Evolutionary conservation across 30 jellyfish, hydroid and myxozoan genomes (phyloP).

Genomic region (Pseudorhiza aurosa): DNA sequence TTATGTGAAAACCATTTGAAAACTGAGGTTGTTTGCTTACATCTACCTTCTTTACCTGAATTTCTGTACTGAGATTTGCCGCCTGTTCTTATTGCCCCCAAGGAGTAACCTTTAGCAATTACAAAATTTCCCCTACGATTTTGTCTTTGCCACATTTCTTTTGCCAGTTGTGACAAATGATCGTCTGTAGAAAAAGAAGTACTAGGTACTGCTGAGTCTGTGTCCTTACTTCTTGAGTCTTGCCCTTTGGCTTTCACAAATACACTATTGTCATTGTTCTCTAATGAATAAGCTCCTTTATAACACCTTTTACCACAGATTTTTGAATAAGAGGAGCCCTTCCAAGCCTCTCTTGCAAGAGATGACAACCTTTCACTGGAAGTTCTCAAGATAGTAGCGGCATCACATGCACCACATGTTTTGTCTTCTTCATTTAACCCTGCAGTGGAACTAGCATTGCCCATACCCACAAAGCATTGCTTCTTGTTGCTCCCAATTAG

Average conservation of each 20-base stretch:
- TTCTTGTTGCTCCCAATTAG: no score
- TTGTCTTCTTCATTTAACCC: not conserved
- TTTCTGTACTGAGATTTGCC: not conserved
- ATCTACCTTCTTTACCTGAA: not conserved
- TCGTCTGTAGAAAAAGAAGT: not conserved
- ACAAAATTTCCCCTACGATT: not conserved
- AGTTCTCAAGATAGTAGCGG: not conserved
- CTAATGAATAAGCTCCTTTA: not conserved
- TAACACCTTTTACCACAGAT: not conserved
- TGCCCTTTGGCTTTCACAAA: not conserved
- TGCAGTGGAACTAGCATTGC: no score
- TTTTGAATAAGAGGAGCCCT: not conserved
- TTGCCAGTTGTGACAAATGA: constrained; percentile 25
- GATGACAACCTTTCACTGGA: constrained; percentile 6
- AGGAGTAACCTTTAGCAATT: no score
- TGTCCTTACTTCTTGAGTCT: not conserved
- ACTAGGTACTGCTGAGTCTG: not conserved
- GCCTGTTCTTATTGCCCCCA: no score
- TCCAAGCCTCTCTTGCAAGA: not conserved
- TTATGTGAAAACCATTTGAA: constrained; percentile 11
- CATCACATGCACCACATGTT: not conserved
- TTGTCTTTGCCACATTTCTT: constrained; percentile 9
- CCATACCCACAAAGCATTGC: no score
- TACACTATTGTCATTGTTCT: not conserved
- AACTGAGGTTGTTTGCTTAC: not conserved